phyloP scores from a whole-genome alignment of 2,888 invertebrate species.

The Ornithoptera priamus region DNA sequence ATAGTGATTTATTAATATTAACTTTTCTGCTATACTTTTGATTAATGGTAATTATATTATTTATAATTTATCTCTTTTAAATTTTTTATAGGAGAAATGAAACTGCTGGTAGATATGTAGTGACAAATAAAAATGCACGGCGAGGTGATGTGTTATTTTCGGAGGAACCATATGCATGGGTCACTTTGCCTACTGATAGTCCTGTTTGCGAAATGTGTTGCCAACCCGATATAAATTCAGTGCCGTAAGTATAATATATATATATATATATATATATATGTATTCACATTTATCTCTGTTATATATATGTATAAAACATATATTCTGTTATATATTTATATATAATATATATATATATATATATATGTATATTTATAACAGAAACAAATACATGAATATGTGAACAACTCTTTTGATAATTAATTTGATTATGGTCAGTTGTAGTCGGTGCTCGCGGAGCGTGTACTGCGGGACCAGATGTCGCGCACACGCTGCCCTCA shows the following conservation, averaged over 20 bases:
- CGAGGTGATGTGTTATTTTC: conserved; percentile 87
- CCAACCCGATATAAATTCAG: conserved; percentile 74
- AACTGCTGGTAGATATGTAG: conserved; percentile 83
- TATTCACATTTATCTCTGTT: too few species aligned
- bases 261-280: too few species aligned
- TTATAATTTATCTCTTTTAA: conserved; percentile 14
- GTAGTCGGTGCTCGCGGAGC: conserved; percentile 82
- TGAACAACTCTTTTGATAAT: too few species aligned
- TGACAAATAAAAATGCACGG: conserved; percentile 78
- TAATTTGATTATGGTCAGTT: conserved; percentile 68
- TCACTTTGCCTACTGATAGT: conserved; percentile 81
- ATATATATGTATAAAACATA: too few species aligned
- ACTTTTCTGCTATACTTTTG: too few species aligned
- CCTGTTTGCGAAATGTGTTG: conserved; percentile 88
- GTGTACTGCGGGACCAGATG: conserved; percentile 86
- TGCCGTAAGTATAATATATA: conserved; percentile 79
- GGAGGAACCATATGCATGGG: conserved; percentile 90
- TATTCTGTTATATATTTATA: too few species aligned
- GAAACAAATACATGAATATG: too few species aligned
- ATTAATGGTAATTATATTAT: too few species aligned
- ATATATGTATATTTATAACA: too few species aligned
- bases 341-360: too few species aligned
- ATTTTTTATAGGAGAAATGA: conserved; percentile 71
- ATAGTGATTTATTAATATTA: too few species aligned
- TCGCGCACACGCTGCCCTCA: conserved; percentile 71